Evolutionary conservation across 2,888 invertebrate species (phyloP).

Genomic region (Cryptus viduatorius): DNA sequence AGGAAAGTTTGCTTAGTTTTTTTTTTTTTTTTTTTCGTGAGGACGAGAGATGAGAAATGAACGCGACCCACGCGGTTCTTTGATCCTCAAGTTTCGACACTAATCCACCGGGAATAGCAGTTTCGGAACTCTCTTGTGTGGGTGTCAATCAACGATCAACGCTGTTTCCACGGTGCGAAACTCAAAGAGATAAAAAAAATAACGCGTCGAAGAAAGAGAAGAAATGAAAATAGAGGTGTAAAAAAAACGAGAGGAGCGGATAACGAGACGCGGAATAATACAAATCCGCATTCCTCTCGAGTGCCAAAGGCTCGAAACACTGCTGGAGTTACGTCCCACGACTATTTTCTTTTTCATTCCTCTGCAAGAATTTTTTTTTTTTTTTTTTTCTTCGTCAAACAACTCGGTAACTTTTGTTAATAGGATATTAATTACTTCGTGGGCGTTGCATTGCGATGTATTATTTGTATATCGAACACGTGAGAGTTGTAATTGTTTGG

Average conservation of each 20-base stretch:
- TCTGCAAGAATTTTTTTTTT: background rate
- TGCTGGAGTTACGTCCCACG: constrained; percentile 45
- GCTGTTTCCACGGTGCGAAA: background rate
- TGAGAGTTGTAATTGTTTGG: background rate
- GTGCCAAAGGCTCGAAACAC: constrained; percentile 8
- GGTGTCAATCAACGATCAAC: constrained; percentile 62
- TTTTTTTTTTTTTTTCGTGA: background rate
- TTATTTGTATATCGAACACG: background rate
- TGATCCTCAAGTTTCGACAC: constrained; percentile 55
- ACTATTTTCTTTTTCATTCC: constrained; percentile 25
- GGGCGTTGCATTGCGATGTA: background rate
- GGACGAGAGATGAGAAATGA: constrained; percentile 20
- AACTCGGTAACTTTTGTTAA: background rate
- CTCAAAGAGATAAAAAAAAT: constrained; percentile 33
- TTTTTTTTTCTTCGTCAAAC: background rate
- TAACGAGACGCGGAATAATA: constrained; percentile 27
- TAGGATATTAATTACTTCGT: background rate
- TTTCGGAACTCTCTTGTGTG: constrained; percentile 55
- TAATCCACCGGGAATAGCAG: constrained; percentile 55
- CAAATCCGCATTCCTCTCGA: constrained; percentile 39
- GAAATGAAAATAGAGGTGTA: constrained; percentile 12
- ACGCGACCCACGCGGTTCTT: constrained; percentile 63
- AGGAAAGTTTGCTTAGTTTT: background rate
- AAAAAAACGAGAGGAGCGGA: constrained; percentile 23
- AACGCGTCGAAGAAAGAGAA: constrained; percentile 27